Conservation (phyloP, 2,888 invertebrate genomes). For the Agriotes lineatus region DNA sequence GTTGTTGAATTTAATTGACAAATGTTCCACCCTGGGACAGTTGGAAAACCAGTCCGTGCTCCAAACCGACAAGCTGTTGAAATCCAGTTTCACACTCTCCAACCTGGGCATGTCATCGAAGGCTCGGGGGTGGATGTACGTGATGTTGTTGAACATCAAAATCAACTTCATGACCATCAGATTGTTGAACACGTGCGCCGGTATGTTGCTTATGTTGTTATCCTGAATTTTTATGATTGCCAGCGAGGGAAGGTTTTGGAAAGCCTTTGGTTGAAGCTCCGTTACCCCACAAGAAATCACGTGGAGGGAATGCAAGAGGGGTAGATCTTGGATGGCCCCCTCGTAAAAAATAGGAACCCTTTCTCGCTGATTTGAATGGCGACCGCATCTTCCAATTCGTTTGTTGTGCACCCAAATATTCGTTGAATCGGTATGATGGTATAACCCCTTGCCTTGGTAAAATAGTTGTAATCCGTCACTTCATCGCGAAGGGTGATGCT, state of each 20-base stretch:
- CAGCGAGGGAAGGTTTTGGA: slow-evolving; percentile 38
- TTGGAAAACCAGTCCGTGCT: slow-evolving; percentile 59
- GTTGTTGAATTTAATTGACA: slow-evolving; percentile 58
- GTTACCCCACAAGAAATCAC: slow-evolving; percentile 34
- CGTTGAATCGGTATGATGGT: slow-evolving; percentile 22
- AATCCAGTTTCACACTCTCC: slow-evolving; percentile 56
- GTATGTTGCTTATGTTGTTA: slow-evolving; percentile 31
- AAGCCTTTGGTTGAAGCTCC: slow-evolving; percentile 37
- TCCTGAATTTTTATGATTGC: slow-evolving; percentile 28
- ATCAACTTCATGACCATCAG: slow-evolving; percentile 36
- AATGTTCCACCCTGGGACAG: slow-evolving; percentile 54
- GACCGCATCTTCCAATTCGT: slow-evolving; percentile 33
- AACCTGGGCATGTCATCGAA: slow-evolving; percentile 56
- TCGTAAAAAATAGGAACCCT: slow-evolving; percentile 25
- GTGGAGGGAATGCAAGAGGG: slow-evolving; percentile 34
- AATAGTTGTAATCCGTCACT: slow-evolving; percentile 35
- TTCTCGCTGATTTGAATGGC: slow-evolving; percentile 31
- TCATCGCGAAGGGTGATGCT: slow-evolving; percentile 18
- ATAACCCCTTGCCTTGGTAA: slow-evolving; percentile 9
- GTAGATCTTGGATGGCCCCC: slow-evolving; percentile 49
- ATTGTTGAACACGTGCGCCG: slow-evolving; percentile 29
- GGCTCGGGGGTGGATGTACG: slow-evolving; percentile 48
- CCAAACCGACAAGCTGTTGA: slow-evolving; percentile 56
- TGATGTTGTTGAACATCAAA: slow-evolving; percentile 49
- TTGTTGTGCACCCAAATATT: slow-evolving; percentile 28